phyloP scores from a whole-genome alignment of 2,113 vertebrate species.

The Hippocampus barbouri region DNA sequence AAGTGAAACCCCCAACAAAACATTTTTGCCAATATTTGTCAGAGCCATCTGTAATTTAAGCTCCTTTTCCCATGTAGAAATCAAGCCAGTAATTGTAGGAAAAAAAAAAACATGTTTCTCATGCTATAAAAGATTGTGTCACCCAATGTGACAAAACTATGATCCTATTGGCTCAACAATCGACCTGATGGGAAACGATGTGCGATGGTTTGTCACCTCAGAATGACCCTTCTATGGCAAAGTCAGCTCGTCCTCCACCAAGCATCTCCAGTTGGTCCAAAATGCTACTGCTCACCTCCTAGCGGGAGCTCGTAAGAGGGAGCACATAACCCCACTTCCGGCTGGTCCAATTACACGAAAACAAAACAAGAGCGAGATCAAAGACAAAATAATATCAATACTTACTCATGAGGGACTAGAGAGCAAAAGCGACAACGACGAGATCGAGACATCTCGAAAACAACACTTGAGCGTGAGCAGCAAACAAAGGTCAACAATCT shows the following conservation, averaged over 20 bases:
- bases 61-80: constrained; percentile 21
- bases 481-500: too few species aligned
- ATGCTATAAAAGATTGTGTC: neutral
- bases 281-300: too few species aligned
- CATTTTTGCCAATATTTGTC: neutral
- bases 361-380: too few species aligned
- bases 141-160: neutral
- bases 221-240: neutral
- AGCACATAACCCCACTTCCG: too few species aligned
- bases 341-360: too few species aligned
- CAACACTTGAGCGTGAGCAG: too few species aligned
- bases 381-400: too few species aligned
- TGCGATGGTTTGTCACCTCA: neutral
- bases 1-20: constrained; percentile 61
- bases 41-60: neutral
- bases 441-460: too few species aligned
- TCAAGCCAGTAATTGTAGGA: constrained; percentile 29
- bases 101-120: constrained; percentile 37
- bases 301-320: too few species aligned
- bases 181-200: neutral
- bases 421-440: too few species aligned
- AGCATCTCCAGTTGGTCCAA: too few species aligned
- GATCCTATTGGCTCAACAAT: neutral
- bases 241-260: neutral
- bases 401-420: too few species aligned